phyloP scores from a whole-genome alignment of 64 coral and sea anemone genomes.

The Orbicella faveolata region DNA sequence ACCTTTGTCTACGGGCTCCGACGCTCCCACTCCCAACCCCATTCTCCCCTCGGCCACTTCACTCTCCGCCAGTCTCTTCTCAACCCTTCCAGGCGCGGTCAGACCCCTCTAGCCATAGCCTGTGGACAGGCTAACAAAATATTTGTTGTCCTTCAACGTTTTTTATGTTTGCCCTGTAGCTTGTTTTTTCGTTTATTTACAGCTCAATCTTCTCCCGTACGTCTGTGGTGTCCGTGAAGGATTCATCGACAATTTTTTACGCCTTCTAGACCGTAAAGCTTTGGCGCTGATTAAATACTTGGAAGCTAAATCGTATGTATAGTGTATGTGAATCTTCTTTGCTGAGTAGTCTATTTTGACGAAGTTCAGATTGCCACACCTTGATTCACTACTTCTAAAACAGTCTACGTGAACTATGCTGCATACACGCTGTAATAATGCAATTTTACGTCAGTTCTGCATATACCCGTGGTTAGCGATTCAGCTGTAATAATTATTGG shows the following conservation, averaged over 20 bases:
- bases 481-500: too few relatives aligned
- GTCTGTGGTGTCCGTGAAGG: constrained; percentile 73
- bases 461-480: too few relatives aligned
- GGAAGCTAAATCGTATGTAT: constrained; percentile 86
- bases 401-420: too few relatives aligned
- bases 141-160: too few relatives aligned
- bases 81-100: background rate
- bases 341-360: too few relatives aligned
- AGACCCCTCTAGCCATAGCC: background rate
- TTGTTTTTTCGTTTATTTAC: background rate
- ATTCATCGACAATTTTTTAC: constrained; percentile 71
- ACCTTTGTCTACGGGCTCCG: background rate
- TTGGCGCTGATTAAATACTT: constrained; percentile 92
- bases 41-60: background rate
- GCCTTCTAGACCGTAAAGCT: constrained; percentile 80
- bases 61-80: background rate
- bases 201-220: constrained; percentile 68
- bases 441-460: too few relatives aligned
- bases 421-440: too few relatives aligned
- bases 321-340: background rate
- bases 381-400: too few relatives aligned
- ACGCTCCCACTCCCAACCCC: background rate
- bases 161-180: too few relatives aligned
- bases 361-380: too few relatives aligned
- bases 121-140: background rate